These are phyloP conservation scores for Gerris buenoi DNA, from an alignment of 1,140 invertebrate genomes.

Conservation along the genomic window DNA sequence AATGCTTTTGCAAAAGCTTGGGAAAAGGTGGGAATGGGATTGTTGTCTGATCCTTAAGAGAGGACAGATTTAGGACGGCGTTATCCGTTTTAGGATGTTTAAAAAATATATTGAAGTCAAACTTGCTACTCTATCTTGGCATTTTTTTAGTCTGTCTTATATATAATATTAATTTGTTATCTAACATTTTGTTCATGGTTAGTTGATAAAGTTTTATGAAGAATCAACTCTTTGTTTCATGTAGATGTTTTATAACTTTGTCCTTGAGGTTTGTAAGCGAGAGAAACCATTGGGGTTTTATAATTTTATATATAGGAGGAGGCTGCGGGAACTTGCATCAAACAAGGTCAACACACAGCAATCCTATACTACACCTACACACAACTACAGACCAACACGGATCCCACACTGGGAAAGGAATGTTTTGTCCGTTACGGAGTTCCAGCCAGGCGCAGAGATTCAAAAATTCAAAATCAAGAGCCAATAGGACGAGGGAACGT, in stretches of 20 bases:
- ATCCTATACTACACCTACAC: too few relatives aligned
- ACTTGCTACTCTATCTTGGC: too few relatives aligned
- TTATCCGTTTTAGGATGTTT: too few relatives aligned
- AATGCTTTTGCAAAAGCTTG: too few relatives aligned
- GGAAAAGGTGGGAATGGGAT: too few relatives aligned
- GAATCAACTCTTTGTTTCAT: neutral
- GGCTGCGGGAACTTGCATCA: neutral
- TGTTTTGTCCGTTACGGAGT: neutral
- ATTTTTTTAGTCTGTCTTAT: neutral
- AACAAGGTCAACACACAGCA: neutral
- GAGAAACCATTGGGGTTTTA: neutral
- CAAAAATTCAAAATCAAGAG: neutral
- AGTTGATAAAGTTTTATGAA: neutral
- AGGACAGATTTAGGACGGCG: too few relatives aligned
- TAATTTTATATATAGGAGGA: too few relatives aligned
- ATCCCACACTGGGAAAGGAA: neutral
- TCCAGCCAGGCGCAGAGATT: neutral
- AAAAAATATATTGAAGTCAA: too few relatives aligned
- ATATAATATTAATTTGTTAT: neutral
- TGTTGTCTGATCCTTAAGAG: too few relatives aligned
- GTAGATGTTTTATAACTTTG: neutral
- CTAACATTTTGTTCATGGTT: neutral
- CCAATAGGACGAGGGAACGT: neutral
- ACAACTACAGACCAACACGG: neutral
- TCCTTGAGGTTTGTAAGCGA: neutral